phyloP scores from a whole-genome alignment of 2,113 vertebrate species.

The Phocoena sinus region DNA sequence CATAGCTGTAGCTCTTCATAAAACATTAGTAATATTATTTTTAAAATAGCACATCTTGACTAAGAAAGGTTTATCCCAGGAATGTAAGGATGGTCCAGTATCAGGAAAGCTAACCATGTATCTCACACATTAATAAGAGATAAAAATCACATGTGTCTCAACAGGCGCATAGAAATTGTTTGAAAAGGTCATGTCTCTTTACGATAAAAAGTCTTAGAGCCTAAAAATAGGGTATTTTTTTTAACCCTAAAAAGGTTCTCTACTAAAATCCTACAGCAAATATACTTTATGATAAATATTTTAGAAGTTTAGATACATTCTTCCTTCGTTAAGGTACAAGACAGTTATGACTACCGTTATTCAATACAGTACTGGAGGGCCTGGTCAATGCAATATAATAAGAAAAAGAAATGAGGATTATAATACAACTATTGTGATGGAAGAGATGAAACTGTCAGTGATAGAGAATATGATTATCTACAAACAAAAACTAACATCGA shows the following conservation, averaged over 20 bases:
- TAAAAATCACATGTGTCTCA: not conserved
- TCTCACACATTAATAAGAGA: not conserved
- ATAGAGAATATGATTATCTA: not conserved
- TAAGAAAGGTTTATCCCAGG: not conserved
- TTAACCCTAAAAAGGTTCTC: not conserved
- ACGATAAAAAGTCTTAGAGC: not conserved
- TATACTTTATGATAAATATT: not conserved
- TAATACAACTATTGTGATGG: not conserved
- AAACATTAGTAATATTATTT: conserved; percentile 6
- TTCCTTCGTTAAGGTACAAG: not conserved
- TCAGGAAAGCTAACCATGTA: not conserved
- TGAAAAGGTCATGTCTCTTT: not conserved
- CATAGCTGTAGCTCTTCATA: not conserved
- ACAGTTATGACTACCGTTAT: not conserved
- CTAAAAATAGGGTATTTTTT: not conserved
- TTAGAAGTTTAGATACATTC: not conserved
- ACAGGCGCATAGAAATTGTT: not conserved
- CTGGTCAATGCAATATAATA: conserved; percentile 1
- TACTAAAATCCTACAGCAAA: not conserved
- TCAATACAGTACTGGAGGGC: not conserved
- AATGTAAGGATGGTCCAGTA: not conserved
- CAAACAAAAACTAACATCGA: not conserved
- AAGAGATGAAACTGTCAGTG: not conserved
- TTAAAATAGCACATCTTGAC: not conserved
- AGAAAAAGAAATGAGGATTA: not conserved